Evolutionary conservation across 23 tunicate genomes (phyloP), one percentile per base, ranked within the genome.

Genomic region (Diplosoma virens): DNA sequence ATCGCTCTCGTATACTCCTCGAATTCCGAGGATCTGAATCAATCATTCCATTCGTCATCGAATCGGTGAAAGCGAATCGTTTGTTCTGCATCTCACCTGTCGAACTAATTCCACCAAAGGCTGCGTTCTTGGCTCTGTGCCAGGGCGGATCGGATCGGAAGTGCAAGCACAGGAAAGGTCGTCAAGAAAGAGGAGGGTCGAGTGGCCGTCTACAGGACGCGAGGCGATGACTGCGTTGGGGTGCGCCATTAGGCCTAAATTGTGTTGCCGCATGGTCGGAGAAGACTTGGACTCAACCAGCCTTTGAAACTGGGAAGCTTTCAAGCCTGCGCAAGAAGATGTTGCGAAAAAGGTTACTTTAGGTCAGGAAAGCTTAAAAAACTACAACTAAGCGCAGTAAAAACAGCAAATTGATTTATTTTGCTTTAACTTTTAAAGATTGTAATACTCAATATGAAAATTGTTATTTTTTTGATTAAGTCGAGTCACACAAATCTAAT

Each of bases 221-320:
- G 86, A 66, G 14, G 90, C 86, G 3, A 90, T 79, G 16, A 84
- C 54, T 22, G 97, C 87, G 75, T 71, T 90, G 25, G 97, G 97
- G 53, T 90, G 97, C 36, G 97, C 97, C 97, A 90, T 90, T 21
- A 90, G 73, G 34, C 97, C 97, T 23, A 90, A 75, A 77, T 90
- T 90, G 63, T 84, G 90, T 27, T 84, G 97, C 45, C 79, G 68
- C 30, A 85, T 31, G 14, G 78, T 36, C 0, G 90, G 86, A 0
- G 82, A 82, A 22, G 97, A 77, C 59, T 82, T 82, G 0, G 79
- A 33, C 79, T 90, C 97, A 21, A 90, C 74, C 48, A 90, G 21
- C 7, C 79, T 61, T 37, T 90, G 97, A 30, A 90, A 74, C 24
- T 84, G 90, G 9, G 81, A 34, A 17, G 97, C 80, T 0, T 79